Evolutionary conservation across 2,797 vertebrate genomes (phyloP).

Genomic region (Oophaga sylvatica): DNA sequence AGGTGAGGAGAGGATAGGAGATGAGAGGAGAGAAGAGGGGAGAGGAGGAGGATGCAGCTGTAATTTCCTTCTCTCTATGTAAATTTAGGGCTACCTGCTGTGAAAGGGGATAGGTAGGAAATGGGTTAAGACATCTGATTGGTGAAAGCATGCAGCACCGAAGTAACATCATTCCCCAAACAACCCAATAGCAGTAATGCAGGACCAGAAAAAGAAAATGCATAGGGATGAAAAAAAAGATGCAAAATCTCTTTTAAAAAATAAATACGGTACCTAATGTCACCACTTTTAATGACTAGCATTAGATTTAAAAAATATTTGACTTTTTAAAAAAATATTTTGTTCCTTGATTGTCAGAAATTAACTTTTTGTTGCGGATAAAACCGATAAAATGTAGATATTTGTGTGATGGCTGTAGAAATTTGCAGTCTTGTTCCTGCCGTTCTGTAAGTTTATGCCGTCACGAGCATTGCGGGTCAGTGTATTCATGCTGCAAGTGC

Average conservation of each 20-base stretch:
- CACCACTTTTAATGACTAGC: neutral
- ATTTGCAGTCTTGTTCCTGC: neutral
- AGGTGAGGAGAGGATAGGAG: too few relatives aligned
- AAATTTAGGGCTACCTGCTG: too few relatives aligned
- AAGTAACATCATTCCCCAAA: neutral
- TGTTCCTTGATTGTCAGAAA: neutral
- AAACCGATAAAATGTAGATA: neutral
- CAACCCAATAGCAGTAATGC: neutral
- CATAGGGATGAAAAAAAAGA: neutral
- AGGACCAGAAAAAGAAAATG: neutral
- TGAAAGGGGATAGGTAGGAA: neutral
- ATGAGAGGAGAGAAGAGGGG: too few relatives aligned
- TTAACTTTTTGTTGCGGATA: neutral
- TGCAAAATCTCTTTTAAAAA: neutral
- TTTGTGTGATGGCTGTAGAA: neutral
- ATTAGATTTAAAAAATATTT: neutral
- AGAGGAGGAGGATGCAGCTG: too few relatives aligned
- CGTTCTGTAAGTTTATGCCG: neutral
- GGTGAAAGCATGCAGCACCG: neutral
- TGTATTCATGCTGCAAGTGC: neutral
- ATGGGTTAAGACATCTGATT: neutral
- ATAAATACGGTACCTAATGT: neutral
- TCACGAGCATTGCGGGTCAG: neutral
- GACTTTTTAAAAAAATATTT: neutral
- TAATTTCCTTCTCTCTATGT: too few relatives aligned